A percentile compares a stretch with the other conserved stretches of the same genome.
These are phyloP conservation scores for Glyphotaelius pellucidus DNA, from an alignment of 2,888 invertebrate species.

Conservation along the genomic window DNA sequence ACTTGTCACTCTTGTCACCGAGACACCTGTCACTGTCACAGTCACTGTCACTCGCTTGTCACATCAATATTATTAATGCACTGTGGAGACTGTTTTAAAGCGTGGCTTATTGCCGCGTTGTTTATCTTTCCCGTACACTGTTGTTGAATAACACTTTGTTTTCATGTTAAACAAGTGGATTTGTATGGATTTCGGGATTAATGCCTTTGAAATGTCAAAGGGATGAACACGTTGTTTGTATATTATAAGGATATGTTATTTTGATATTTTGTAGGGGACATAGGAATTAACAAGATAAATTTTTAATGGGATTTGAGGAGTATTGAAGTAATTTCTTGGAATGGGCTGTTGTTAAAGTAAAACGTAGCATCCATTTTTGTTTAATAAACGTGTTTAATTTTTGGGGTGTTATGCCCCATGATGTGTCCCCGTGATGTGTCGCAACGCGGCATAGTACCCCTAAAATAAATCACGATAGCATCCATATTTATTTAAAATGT, in stretches of 20 bases:
- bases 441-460: too few species aligned
- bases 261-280: neutral
- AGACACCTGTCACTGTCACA: constrained; percentile 25
- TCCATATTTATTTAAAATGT: too few species aligned
- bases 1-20: constrained; percentile 48
- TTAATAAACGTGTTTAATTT: too few species aligned
- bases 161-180: constrained; percentile 11
- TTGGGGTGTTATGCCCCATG: too few species aligned
- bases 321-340: neutral
- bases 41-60: constrained; percentile 28
- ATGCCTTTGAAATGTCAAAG: constrained; percentile 25
- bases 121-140: constrained; percentile 14
- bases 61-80: constrained; percentile 35
- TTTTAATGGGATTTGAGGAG: neutral
- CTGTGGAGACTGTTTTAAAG: constrained; percentile 38
- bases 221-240: constrained; percentile 20
- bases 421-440: too few species aligned
- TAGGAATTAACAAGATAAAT: neutral
- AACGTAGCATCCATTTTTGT: neutral
- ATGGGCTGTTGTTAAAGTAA: neutral
- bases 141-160: neutral
- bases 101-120: neutral
- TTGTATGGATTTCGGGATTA: neutral
- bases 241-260: neutral
- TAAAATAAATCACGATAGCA: too few species aligned